These are phyloP conservation scores for Ditula angustiorana DNA, from an alignment of 2,888 invertebrate genomes.

Conservation along the genomic window DNA sequence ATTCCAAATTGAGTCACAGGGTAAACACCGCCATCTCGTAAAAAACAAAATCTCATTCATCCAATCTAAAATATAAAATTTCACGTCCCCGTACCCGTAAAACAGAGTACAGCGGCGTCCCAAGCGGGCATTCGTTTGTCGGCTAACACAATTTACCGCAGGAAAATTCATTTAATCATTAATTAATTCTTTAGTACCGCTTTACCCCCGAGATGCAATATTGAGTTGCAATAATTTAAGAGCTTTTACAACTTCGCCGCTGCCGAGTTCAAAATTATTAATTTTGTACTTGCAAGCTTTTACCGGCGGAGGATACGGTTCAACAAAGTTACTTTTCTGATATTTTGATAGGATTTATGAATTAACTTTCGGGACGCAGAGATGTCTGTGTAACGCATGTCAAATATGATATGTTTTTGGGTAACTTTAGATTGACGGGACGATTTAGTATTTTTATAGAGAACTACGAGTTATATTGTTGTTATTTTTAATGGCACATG, in stretches of 20 bases:
- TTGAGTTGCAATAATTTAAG: conserved; percentile 30
- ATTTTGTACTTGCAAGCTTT: conserved; percentile 16
- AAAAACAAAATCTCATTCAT: conserved; percentile 13
- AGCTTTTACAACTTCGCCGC: conserved; percentile 3
- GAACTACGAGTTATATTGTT: no score
- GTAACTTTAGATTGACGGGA: neutral
- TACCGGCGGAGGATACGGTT: neutral
- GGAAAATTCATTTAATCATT: conserved; percentile 25
- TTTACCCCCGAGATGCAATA: conserved; percentile 27
- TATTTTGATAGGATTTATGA: conserved; percentile 5
- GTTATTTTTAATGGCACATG: no score
- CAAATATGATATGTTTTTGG: neutral
- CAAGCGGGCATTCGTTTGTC: conserved; percentile 28
- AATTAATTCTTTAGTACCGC: conserved; percentile 25
- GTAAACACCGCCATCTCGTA: neutral
- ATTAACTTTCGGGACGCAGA: neutral
- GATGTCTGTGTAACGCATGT: neutral
- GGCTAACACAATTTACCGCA: conserved; percentile 20
- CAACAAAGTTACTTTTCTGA: neutral
- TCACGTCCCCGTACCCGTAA: conserved; percentile 18
- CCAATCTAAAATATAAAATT: conserved; percentile 15
- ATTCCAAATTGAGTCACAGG: neutral
- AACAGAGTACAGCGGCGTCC: conserved; percentile 27
- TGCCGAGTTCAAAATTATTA: conserved; percentile 18
- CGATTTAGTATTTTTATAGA: no score